A percentile compares a stretch with the other conserved stretches of the same genome.
phyloP scores from a whole-genome alignment of 2,888 invertebrate genomes.

The Liopterus haemorrhoidalis region DNA sequence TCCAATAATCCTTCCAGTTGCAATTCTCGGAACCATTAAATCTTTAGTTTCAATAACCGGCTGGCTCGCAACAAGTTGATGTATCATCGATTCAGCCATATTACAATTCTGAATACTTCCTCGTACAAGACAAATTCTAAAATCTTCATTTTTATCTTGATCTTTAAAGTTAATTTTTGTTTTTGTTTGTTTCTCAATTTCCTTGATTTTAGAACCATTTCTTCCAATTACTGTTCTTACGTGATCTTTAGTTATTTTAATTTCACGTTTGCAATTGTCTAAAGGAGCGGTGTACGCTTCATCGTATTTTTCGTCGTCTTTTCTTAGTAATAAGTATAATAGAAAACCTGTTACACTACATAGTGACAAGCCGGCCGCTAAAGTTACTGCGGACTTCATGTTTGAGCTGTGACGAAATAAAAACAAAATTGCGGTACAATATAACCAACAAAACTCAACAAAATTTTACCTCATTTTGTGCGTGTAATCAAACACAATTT shows the following conservation, averaged over 20 bases:
- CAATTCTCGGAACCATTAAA: constrained; percentile 59
- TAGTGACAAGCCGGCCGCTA: constrained; percentile 60
- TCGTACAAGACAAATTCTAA: constrained; percentile 62
- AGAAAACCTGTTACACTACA: constrained; percentile 65
- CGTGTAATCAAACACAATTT: too few species aligned
- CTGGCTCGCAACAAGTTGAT: constrained; percentile 62
- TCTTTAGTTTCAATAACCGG: constrained; percentile 62
- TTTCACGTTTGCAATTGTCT: constrained; percentile 46
- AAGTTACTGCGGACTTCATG: constrained; percentile 36
- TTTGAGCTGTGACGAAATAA: too few species aligned
- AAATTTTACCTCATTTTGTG: too few species aligned
- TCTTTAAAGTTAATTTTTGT: constrained; percentile 55
- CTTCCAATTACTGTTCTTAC: constrained; percentile 67
- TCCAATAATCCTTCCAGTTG: constrained; percentile 70
- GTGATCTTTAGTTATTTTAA: constrained; percentile 57
- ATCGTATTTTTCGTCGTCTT: constrained; percentile 52
- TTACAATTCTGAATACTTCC: constrained; percentile 63
- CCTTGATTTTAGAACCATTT: constrained; percentile 68
- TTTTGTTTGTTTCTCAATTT: constrained; percentile 66
- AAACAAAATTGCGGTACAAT: too few species aligned
- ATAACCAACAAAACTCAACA: too few species aligned
- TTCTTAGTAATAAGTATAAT: constrained; percentile 61
- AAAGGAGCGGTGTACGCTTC: constrained; percentile 37
- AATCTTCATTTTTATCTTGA: constrained; percentile 48
- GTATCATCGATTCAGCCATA: constrained; percentile 65